Conservation (phyloP, 2,888 invertebrate genomes). For the Plemyria rubiginata region DNA sequence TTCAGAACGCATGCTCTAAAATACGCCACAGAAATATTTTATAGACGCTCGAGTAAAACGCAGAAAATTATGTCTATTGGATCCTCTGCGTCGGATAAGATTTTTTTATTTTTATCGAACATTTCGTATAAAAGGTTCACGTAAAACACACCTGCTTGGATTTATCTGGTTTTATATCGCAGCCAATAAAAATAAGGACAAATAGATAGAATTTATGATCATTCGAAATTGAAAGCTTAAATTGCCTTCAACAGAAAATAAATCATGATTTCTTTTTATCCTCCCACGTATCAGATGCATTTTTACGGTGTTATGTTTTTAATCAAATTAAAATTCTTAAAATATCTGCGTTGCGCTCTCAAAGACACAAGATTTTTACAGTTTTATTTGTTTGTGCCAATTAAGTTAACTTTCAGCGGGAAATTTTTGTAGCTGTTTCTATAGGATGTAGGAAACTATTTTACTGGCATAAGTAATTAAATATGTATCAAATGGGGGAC, state of each 20-base stretch:
- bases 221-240: conserved; percentile 37
- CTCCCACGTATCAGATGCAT: conserved; percentile 56
- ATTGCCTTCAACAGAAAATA: conserved; percentile 45
- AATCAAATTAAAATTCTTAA: conserved; percentile 71
- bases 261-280: conserved; percentile 49
- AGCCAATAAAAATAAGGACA: conserved; percentile 30
- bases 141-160: conserved; percentile 28
- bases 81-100: conserved; percentile 41
- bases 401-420: conserved; percentile 35
- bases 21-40: conserved; percentile 51
- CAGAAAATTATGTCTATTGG: conserved; percentile 56
- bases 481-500: too few relatives aligned
- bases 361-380: conserved; percentile 57
- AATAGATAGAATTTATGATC: conserved; percentile 32
- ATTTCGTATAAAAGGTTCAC: conserved; percentile 16
- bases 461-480: too few relatives aligned
- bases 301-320: conserved; percentile 50
- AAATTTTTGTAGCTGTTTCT: conserved; percentile 1
- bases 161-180: conserved; percentile 24
- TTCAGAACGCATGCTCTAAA: conserved; percentile 47
- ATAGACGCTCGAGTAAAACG: conserved; percentile 50
- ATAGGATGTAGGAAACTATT: not conserved
- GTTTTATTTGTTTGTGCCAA: conserved; percentile 48
- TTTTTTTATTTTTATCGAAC: conserved; percentile 42
- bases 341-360: conserved; percentile 57